Conservation (phyloP, 2,797 vertebrate genomes). For the Pogoniulus pusillus region DNA sequence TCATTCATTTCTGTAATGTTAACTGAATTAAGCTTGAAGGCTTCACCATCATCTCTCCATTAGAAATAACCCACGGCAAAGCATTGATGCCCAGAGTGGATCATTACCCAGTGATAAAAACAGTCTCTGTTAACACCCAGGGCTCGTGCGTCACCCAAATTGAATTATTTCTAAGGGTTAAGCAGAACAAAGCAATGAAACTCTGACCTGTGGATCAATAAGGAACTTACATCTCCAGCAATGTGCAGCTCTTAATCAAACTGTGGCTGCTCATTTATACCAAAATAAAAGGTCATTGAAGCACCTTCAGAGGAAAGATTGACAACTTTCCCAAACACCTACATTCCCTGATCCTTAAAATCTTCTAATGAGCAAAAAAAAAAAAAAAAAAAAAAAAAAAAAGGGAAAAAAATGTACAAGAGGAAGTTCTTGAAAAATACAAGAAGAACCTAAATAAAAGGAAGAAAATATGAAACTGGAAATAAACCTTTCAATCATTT, state of each 20-base stretch:
- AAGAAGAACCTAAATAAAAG: conserved; percentile 26
- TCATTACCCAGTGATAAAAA: conserved; percentile 42
- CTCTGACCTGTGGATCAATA: conserved; percentile 58
- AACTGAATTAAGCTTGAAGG: conserved; percentile 5
- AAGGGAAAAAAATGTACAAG: conserved; percentile 14
- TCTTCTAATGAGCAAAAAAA: conserved; percentile 53
- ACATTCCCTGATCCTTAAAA: conserved; percentile 45
- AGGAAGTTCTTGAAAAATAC: conserved; percentile 36
- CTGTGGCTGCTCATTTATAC: conserved; percentile 60
- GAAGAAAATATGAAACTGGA: conserved; percentile 1
- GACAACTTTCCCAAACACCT: conserved; percentile 52
- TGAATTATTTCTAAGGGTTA: conserved; percentile 58
- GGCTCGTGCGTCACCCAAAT: neutral
- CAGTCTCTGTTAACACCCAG: conserved; percentile 2
- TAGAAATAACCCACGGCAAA: neutral
- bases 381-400: neutral
- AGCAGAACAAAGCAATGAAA: conserved; percentile 48
- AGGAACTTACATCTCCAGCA: conserved; percentile 38
- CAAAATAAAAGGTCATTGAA: conserved; percentile 71
- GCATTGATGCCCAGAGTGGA: neutral
- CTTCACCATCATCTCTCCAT: conserved; percentile 6
- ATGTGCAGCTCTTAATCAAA: conserved; percentile 63
- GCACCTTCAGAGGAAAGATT: conserved; percentile 47
- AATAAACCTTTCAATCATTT: conserved; percentile 12
- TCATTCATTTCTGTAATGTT: neutral